Evolutionary conservation across 2,888 invertebrate species (phyloP).

Genomic region (Oscheius myriophilus): DNA sequence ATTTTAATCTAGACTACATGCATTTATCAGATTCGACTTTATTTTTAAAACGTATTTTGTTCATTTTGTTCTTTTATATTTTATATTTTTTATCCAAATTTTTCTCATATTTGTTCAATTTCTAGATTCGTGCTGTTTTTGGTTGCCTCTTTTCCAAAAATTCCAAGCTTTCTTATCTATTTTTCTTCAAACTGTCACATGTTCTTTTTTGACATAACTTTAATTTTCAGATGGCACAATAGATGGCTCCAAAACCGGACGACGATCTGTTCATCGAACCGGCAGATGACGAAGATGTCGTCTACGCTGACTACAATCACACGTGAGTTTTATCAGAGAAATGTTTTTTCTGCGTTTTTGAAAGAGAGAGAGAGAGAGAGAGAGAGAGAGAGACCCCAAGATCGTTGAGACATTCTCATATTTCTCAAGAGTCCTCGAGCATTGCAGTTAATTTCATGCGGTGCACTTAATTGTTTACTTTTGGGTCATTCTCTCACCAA

Average conservation of each 20-base stretch:
- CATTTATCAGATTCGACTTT: too few relatives aligned
- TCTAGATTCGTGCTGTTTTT: too few relatives aligned
- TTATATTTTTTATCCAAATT: too few relatives aligned
- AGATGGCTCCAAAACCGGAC: slow-evolving; percentile 54
- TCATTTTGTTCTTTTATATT: too few relatives aligned
- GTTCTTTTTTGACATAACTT: background rate
- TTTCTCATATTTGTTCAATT: too few relatives aligned
- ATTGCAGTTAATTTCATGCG: background rate
- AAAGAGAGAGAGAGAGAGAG: background rate
- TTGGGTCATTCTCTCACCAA: background rate
- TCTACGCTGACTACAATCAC: slow-evolving; percentile 66
- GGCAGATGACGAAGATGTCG: slow-evolving; percentile 67
- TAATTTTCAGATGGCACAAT: background rate
- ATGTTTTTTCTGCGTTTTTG: slow-evolving; percentile 1
- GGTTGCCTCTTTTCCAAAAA: too few relatives aligned
- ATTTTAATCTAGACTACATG: too few relatives aligned
- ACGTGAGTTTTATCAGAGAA: slow-evolving; percentile 65
- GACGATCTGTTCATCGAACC: slow-evolving; percentile 69
- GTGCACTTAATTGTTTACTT: too few relatives aligned
- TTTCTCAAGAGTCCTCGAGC: slow-evolving; percentile 1
- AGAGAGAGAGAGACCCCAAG: too few relatives aligned
- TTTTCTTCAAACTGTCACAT: too few relatives aligned
- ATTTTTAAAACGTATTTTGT: too few relatives aligned
- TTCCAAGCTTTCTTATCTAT: too few relatives aligned
- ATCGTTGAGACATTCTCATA: slow-evolving; percentile 3